These are phyloP conservation scores for Anorthoa munda DNA, from an alignment of 2,888 invertebrate species.

Conservation along the genomic window DNA sequence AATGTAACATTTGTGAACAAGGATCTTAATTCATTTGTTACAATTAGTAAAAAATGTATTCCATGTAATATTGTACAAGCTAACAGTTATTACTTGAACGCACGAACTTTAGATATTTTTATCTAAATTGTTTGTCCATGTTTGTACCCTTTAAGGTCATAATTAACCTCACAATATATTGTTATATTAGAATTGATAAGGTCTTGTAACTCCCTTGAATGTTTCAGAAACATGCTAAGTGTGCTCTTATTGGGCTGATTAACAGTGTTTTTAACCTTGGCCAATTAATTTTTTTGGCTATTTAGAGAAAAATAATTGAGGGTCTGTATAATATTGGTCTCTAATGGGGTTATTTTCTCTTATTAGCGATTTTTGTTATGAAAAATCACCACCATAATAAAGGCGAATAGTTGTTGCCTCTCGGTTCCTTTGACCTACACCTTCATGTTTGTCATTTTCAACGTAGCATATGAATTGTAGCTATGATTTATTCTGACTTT, in stretches of 20 bases:
- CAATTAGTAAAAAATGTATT: slow-evolving; percentile 51
- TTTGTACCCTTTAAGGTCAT: slow-evolving; percentile 41
- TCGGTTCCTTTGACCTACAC: slow-evolving; percentile 4
- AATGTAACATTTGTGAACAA: background rate
- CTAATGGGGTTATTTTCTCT: slow-evolving; percentile 17
- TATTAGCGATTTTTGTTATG: slow-evolving; percentile 3
- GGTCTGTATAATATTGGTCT: slow-evolving; percentile 6
- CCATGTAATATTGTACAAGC: slow-evolving; percentile 17
- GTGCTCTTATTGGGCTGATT: slow-evolving; percentile 36
- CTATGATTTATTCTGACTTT: background rate
- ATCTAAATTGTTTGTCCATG: slow-evolving; percentile 46
- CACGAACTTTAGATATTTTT: slow-evolving; percentile 58
- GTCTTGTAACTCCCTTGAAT: slow-evolving; percentile 44
- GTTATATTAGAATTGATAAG: slow-evolving; percentile 26
- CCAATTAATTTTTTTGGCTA: slow-evolving; percentile 32
- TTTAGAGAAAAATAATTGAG: slow-evolving; percentile 10
- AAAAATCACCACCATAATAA: background rate
- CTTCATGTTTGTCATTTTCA: background rate
- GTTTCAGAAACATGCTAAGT: slow-evolving; percentile 53
- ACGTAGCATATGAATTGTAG: background rate
- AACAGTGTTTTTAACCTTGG: slow-evolving; percentile 46
- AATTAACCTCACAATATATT: slow-evolving; percentile 40
- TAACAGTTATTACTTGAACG: slow-evolving; percentile 41
- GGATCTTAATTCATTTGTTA: slow-evolving; percentile 7
- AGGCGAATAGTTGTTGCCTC: too few relatives aligned